These are phyloP conservation scores for Pseudopodoces humilis DNA, from an alignment of 2,113 vertebrate genomes.

Conservation along the genomic window DNA sequence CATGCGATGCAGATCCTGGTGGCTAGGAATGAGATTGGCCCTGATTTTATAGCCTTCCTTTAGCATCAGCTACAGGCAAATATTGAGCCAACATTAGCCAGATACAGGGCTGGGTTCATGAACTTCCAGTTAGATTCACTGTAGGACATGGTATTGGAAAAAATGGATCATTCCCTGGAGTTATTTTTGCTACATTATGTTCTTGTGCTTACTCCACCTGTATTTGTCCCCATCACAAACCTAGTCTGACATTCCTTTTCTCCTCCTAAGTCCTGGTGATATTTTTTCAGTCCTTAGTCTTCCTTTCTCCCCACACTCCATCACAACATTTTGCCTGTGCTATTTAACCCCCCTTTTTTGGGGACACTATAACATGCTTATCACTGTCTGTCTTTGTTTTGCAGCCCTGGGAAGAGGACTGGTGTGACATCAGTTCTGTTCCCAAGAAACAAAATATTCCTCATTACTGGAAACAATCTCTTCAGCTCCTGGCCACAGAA, in stretches of 20 bases:
- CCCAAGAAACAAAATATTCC: background rate
- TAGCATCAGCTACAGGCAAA: background rate
- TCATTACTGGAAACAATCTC: background rate
- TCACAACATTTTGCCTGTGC: background rate
- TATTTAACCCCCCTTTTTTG: background rate
- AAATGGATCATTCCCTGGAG: background rate
- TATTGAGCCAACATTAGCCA: background rate
- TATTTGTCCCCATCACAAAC: background rate
- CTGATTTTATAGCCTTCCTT: background rate
- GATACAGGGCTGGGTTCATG: background rate
- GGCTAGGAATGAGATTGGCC: background rate
- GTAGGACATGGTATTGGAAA: background rate
- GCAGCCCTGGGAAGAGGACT: background rate
- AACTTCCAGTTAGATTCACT: background rate
- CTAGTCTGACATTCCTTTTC: background rate
- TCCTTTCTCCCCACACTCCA: background rate
- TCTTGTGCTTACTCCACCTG: background rate
- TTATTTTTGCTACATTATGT: background rate
- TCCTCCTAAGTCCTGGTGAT: background rate
- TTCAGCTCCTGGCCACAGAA: background rate
- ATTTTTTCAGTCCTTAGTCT: background rate
- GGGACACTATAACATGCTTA: background rate
- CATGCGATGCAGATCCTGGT: background rate
- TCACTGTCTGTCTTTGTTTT: background rate
- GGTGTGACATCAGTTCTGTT: background rate